Base-by-base conservation (phyloP, 2,797 vertebrate species). In the Novumbra hubbsi region DNA sequence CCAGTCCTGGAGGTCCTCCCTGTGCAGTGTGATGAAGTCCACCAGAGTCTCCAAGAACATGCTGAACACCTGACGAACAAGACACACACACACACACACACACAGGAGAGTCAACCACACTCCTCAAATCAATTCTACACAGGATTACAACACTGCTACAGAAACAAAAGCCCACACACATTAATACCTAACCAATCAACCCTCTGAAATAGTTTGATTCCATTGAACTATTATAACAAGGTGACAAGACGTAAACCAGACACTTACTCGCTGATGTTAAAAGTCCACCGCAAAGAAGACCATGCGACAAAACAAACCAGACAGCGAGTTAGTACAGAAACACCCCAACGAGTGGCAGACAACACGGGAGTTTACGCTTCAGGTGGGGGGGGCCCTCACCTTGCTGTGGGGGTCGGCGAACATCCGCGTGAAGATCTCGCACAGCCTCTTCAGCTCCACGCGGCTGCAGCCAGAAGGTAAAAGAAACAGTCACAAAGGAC, bases 351-450 rank as follows among this genome's bases (percentile, higher is more conserved):
- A 38, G 34, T 45, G 11, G 41, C 41, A 45, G 41, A 45, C 12
- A 50, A 49, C 67, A 5, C 32, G 32, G 32, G 32, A 2, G 32
- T 34, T 34, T 2, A 5, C 32, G 32, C 5, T 34, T 34, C 2
- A 34, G 32, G 32, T 34, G 32, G 24, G 24, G 9, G 78, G 89
- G 32, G 32, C 5, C 2, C 80, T 88, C 92, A 97, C 97, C 95
- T 99, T 99, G 92, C 97, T 98, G 78, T 98, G 97, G 69, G 97
- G 97, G 81, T 99, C 97, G 68, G 97, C 96, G 91, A 99, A 98
- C 97, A 99, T 98, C 75, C 97, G 92, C 2, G 97, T 98, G 94
- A 99, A 99, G 89, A 99, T 99, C 87, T 99, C 97, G 91, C 97
- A 99, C 0, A 99, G 88, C 75, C 97, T 93, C 92, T 99, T 99